These are phyloP conservation scores for Herpetotheres cachinnans DNA, from an alignment of 2,113 vertebrate species.

Conservation along the genomic window DNA sequence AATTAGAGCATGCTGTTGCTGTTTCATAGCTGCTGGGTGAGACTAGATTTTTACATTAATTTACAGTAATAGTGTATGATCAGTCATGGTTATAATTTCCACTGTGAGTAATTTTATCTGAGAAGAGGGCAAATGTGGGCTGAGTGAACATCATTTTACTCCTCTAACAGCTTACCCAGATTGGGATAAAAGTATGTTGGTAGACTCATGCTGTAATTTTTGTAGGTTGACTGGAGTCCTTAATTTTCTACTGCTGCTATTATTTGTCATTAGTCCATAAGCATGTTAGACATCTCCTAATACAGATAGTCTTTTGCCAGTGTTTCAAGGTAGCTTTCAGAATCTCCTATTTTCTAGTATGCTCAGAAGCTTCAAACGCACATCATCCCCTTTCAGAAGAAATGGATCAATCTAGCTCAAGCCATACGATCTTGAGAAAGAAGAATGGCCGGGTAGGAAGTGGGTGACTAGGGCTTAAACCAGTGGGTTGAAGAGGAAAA, in stretches of 20 bases:
- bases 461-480: background rate
- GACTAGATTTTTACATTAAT: slow-evolving; percentile 13
- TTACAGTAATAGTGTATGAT: background rate
- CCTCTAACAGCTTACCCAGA: background rate
- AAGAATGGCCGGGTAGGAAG: background rate
- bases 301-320: background rate
- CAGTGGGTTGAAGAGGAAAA: background rate
- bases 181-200: background rate
- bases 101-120: slow-evolving; percentile 1
- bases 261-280: background rate
- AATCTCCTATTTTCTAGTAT: background rate
- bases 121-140: slow-evolving; percentile 17
- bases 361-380: background rate
- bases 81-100: slow-evolving; percentile 36
- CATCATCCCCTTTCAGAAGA: background rate
- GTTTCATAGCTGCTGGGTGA: slow-evolving; percentile 9
- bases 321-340: background rate
- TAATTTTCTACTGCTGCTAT: background rate
- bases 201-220: background rate
- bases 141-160: background rate
- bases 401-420: background rate
- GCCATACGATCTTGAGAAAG: background rate
- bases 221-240: background rate
- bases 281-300: background rate
- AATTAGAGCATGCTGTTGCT: background rate